phyloP scores from a whole-genome alignment of 1,140 invertebrate genomes.

The Telenomus remus region DNA sequence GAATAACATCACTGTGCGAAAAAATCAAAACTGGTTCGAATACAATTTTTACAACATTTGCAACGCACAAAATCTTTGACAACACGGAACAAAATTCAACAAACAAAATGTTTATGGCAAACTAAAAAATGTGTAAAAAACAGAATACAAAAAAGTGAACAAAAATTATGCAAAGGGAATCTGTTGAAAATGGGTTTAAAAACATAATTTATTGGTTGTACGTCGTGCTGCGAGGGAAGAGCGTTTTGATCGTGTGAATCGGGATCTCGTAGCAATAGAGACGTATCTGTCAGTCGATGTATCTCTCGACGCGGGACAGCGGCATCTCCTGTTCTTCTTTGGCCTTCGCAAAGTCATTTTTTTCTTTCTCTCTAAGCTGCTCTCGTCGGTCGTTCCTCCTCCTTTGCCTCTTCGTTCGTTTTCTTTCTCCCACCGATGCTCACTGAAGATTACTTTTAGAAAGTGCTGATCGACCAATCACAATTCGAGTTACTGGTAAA shows the following conservation, averaged over 20 bases:
- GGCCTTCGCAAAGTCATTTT: conserved; percentile 35
- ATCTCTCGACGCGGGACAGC: conserved; percentile 46
- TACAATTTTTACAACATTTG: no score
- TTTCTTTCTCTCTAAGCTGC: conserved; percentile 46
- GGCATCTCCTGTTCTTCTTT: conserved; percentile 48
- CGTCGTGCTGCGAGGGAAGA: conserved; percentile 12
- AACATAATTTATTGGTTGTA: conserved; percentile 20
- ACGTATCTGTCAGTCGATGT: conserved; percentile 65
- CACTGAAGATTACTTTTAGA: conserved; percentile 45
- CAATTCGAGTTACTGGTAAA: conserved; percentile 53
- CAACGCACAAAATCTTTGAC: no score
- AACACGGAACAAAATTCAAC: no score
- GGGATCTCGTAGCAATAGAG: conserved; percentile 61
- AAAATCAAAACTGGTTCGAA: no score
- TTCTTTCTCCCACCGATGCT: conserved; percentile 36
- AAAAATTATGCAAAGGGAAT: neutral
- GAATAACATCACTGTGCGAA: no score
- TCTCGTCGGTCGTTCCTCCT: conserved; percentile 38
- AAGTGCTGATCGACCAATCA: conserved; percentile 51
- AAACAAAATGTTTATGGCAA: no score
- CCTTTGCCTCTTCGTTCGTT: conserved; percentile 20
- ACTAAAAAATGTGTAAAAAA: no score
- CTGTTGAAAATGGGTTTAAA: neutral
- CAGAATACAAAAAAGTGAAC: no score
- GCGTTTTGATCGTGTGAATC: conserved; percentile 54